Conservation (phyloP, 2,888 invertebrate genomes). For the Stegana nigrithorax region DNA sequence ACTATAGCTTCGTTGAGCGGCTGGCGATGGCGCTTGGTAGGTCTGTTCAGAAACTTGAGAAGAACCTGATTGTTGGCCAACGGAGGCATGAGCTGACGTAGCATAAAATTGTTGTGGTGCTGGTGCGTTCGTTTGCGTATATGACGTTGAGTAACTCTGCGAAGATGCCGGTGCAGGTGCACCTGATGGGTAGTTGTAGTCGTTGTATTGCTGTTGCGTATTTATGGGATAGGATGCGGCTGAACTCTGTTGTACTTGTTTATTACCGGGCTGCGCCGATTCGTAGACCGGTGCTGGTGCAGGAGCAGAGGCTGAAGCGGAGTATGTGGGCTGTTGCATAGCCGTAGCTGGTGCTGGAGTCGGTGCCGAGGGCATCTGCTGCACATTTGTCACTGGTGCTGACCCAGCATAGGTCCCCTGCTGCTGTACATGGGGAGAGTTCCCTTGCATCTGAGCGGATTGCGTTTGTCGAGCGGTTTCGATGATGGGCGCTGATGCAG, state of each 20-base stretch:
- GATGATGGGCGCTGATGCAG: background rate
- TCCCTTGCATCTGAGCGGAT: background rate
- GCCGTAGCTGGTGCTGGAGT: slow-evolving; percentile 10
- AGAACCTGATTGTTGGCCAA: slow-evolving; percentile 16
- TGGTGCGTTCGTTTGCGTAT: too few relatives aligned
- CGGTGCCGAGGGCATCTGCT: background rate
- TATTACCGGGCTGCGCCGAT: background rate
- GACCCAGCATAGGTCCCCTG: slow-evolving; percentile 15
- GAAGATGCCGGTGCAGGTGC: slow-evolving; percentile 27
- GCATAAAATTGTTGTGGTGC: slow-evolving; percentile 16
- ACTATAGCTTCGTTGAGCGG: slow-evolving; percentile 13
- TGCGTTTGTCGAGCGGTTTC: background rate
- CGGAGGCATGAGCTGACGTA: slow-evolving; percentile 21
- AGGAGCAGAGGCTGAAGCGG: slow-evolving; percentile 14
- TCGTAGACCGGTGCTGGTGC: slow-evolving; percentile 22
- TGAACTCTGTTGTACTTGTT: slow-evolving; percentile 25
- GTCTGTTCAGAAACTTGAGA: slow-evolving; percentile 9
- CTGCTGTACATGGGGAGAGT: slow-evolving; percentile 30
- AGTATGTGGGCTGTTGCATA: slow-evolving; percentile 7
- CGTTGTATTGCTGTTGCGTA: background rate
- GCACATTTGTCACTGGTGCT: slow-evolving; percentile 17
- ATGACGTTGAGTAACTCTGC: slow-evolving; percentile 31
- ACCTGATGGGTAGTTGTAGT: slow-evolving; percentile 13
- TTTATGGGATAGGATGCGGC: slow-evolving; percentile 26
- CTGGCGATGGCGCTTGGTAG: slow-evolving; percentile 18